Evolutionary conservation across 2,797 vertebrate species (phyloP).

Genomic region (Girardinus metallicus): DNA sequence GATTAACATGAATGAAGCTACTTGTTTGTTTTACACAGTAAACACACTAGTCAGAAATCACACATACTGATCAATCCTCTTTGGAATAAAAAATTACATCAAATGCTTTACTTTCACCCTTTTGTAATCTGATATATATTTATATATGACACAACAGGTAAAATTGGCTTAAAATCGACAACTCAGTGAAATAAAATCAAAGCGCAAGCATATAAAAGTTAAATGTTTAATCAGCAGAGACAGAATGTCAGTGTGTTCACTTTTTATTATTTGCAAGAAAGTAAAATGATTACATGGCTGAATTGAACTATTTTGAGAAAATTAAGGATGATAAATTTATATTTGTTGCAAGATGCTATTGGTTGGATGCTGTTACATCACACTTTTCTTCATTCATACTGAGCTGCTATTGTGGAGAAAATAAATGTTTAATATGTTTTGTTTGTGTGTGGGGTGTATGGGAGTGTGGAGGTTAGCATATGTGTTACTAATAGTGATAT

Average conservation of each 20-base stretch:
- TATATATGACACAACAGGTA: constrained; percentile 46
- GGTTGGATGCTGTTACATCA: background rate
- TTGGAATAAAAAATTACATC: constrained; percentile 50
- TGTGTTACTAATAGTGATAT: background rate
- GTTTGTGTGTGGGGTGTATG: background rate
- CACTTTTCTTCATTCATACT: constrained; percentile 16
- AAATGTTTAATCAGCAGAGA: background rate
- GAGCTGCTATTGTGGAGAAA: constrained; percentile 12
- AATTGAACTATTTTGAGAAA: constrained; percentile 25
- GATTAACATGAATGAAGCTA: constrained; percentile 21
- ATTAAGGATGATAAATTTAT: constrained; percentile 1
- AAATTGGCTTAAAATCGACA: constrained; percentile 31
- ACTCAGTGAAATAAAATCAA: constrained; percentile 11
- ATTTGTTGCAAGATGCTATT: constrained; percentile 21
- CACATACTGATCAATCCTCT: constrained; percentile 50
- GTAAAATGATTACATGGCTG: constrained; percentile 11
- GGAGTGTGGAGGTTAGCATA: background rate
- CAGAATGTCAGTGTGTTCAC: constrained; percentile 1
- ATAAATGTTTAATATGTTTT: background rate
- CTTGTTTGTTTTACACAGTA: constrained; percentile 32
- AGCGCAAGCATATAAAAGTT: background rate
- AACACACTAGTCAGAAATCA: constrained; percentile 62
- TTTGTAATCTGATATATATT: constrained; percentile 32
- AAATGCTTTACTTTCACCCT: constrained; percentile 19
- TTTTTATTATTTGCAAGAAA: constrained; percentile 20